Evolutionary conservation across 1,140 invertebrate species (phyloP).

Genomic region (Cyphomyrmex costatus): DNA sequence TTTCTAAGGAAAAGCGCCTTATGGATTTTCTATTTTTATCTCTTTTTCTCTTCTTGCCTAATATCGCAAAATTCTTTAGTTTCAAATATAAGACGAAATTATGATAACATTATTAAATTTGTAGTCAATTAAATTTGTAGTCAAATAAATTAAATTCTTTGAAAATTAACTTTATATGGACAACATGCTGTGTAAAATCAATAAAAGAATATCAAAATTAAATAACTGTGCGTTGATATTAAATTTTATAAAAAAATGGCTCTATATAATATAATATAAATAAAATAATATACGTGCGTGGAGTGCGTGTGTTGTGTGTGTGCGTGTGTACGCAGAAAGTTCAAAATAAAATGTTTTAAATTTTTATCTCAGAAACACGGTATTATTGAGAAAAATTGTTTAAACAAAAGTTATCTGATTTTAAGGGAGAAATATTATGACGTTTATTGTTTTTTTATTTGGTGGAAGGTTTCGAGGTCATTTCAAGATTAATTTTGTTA

Average conservation of each 20-base stretch:
- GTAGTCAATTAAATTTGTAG: slow-evolving; percentile 9
- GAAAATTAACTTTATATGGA: not conserved
- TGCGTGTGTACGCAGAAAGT: too few species aligned
- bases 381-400: too few species aligned
- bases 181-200: not conserved
- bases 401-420: too few species aligned
- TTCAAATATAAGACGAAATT: slow-evolving; percentile 3
- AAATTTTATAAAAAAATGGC: not conserved
- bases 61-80: slow-evolving; percentile 51
- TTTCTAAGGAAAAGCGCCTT: slow-evolving; percentile 49
- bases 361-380: too few species aligned
- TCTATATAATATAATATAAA: too few species aligned
- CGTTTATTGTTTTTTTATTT: too few species aligned
- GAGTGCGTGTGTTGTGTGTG: too few species aligned
- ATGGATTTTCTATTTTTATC: not conserved
- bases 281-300: too few species aligned
- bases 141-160: not conserved
- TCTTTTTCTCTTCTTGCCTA: not conserved
- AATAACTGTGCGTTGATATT: not conserved
- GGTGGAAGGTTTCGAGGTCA: too few species aligned
- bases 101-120: slow-evolving; percentile 26
- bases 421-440: too few species aligned
- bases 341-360: too few species aligned
- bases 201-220: not conserved
- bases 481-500: too few species aligned